Evolutionary conservation across 2,888 invertebrate genomes (phyloP).

Genomic region (Lochmaea crataegi): DNA sequence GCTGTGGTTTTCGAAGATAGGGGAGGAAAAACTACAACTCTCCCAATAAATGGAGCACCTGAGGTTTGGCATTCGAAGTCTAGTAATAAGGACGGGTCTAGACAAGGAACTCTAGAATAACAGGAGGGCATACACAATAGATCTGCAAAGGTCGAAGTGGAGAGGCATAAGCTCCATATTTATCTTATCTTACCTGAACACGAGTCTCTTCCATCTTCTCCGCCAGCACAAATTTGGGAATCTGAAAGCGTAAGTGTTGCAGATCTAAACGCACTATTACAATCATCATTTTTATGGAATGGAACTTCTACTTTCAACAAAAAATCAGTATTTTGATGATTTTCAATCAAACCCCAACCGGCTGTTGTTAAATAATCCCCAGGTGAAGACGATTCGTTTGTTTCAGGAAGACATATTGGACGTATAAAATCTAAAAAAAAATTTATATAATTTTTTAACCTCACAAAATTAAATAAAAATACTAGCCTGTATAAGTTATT

Average conservation of each 20-base stretch:
- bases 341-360: conserved; percentile 62
- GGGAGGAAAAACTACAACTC: too few relatives aligned
- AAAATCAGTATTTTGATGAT: conserved; percentile 58
- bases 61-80: too few relatives aligned
- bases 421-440: conserved; percentile 52
- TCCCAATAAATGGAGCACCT: too few relatives aligned
- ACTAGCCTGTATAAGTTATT: conserved; percentile 62
- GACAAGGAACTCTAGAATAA: too few relatives aligned
- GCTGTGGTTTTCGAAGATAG: too few relatives aligned
- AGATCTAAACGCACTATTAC: conserved; percentile 52
- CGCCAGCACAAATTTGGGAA: conserved; percentile 56
- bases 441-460: too few relatives aligned
- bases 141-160: too few relatives aligned
- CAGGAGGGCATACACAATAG: too few relatives aligned
- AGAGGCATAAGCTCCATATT: too few relatives aligned
- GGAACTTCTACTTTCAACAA: conserved; percentile 74
- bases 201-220: conserved; percentile 70
- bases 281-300: conserved; percentile 67
- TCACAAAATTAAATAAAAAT: not conserved
- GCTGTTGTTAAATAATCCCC: conserved; percentile 58
- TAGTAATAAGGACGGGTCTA: too few relatives aligned
- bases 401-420: conserved; percentile 59
- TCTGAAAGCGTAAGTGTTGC: conserved; percentile 27
- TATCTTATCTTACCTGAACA: conserved; percentile 73
- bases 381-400: conserved; percentile 50